These are phyloP conservation scores for Enteromius mattozi DNA, from an alignment of 2,797 vertebrate genomes.

Conservation along the genomic window DNA sequence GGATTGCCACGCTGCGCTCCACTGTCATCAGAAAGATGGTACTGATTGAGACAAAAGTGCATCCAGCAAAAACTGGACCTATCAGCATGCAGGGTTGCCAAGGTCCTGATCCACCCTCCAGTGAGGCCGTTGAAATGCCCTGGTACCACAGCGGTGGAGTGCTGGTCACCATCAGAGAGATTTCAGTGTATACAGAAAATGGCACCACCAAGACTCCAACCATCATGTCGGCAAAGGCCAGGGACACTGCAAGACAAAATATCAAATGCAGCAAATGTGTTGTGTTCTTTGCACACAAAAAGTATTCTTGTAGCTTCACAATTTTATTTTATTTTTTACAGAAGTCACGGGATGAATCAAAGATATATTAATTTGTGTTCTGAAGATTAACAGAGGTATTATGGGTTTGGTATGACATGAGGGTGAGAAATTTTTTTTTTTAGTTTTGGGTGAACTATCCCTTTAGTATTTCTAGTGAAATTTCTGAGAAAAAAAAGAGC, in stretches of 20 bases:
- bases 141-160: slow-evolving; percentile 78
- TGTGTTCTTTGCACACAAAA: too few species aligned
- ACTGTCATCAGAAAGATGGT: slow-evolving; percentile 86
- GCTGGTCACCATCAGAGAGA: slow-evolving; percentile 78
- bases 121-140: slow-evolving; percentile 56
- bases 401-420: too few species aligned
- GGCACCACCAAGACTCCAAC: slow-evolving; percentile 84
- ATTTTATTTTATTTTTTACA: too few species aligned
- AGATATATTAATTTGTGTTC: too few species aligned
- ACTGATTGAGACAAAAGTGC: slow-evolving; percentile 86
- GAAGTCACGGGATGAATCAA: too few species aligned
- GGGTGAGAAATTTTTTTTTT: too few species aligned
- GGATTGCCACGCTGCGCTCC: slow-evolving; percentile 83
- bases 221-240: slow-evolving; percentile 85
- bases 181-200: slow-evolving; percentile 85
- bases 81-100: slow-evolving; percentile 84
- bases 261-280: not conserved
- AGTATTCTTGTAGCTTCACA: too few species aligned
- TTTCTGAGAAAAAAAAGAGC: not conserved
- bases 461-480: not conserved
- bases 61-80: slow-evolving; percentile 83
- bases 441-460: too few species aligned
- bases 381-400: too few species aligned
- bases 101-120: slow-evolving; percentile 57
- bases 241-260: slow-evolving; percentile 76